Evolutionary conservation across 2,888 invertebrate species (phyloP), one percentile per base, ranked within the genome.

Genomic region (Meteorus colon): DNA sequence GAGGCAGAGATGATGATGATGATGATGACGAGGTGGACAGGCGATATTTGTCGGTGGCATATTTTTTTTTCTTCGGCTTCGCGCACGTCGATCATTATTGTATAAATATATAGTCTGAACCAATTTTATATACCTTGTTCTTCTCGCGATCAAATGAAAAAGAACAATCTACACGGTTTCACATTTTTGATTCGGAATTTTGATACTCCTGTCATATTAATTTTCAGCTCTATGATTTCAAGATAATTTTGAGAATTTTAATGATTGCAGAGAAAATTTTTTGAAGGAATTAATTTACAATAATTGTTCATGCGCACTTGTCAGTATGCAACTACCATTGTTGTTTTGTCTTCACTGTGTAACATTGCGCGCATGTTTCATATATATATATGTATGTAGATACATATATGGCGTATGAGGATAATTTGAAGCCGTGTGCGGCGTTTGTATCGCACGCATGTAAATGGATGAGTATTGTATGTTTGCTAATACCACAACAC

Each of bases 371-470:
- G 16, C 34, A 65, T 65, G 34, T 66, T 66, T 45, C 14, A 45
- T 48, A 2, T 14, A 31, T 16, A 19, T 37, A 37, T 66, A 37
- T 66, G 24, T 51, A n/a, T 48, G 24, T 29, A 29, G 16, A 68
- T 68, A 67, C 27, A 67, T 67, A 67, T 68, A 68, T 19, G 19
- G 24, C 24, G 27, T 60, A 68, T 83, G 81, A 84, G 84, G 84
- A 83, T 85, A 84, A 85, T 85, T 85, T 84, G 81, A 73, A 78
- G 72, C 10, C 19, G 74, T 84, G 81, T 77, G 78, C 74, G 78
- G 80, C 84, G 84, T 85, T 86, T 86, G 85, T 85, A 85, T 84
- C 19, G 55, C 19, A 84, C 84, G 79, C 85, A 84, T 86, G 86
- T 86, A 85, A 86, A 86, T 86, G 84, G 84, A 76, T 79, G 82